Evolutionary conservation across 2,797 vertebrate genomes (phyloP), one percentile per base, ranked within the genome.

Genomic region (Dryobates pubescens): DNA sequence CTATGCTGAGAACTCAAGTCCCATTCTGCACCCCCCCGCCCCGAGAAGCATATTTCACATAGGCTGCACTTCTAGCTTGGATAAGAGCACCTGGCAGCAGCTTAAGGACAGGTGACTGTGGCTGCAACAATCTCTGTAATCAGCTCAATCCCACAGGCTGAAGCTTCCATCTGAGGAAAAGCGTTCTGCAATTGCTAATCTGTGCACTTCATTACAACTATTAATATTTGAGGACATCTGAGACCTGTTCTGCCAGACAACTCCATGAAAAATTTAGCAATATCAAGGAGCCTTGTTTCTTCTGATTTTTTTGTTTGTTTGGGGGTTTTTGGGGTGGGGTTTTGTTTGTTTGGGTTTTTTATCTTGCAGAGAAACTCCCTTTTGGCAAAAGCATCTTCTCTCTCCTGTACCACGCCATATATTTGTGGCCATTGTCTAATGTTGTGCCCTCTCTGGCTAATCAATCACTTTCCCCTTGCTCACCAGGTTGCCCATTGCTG

Each of bases 181-280:
- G 54, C 88, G 90, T 90, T 70, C 74, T 73, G 76, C 89, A 84
- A 89, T 19, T 78, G 76, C 43, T 90, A 94, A 90, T 89, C 82
- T 74, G 68, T 88, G 77, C 30, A 54, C 88, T 94, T 94, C 76
- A 45, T 92, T 93, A 87, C 57, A 62, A 61, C 64, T 83, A 83
- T 94, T 89, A 96, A 89, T 93, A 93, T 82, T 84, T 86, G 90
- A 96, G 92, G 87, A 92, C 79, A 91, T 91, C 41, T 73, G 87
- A 73, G 90, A 82, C 61, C 47, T 87, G 29, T 87, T 86, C 67
- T 86, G 36, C 53, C 94, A 86, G 89, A 91, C 57, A 94, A 88
- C 36, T 30, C 34, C 57, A 72, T 92, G 18, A 92, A 89, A 90
- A 91, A 83, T 76, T 70, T 36, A 93, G 26, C 16, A 51, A 23